A percentile compares a stretch with the other conserved stretches of the same genome.
Conservation (phyloP, 2,113 vertebrate species). For the Struthidea cinerea region DNA sequence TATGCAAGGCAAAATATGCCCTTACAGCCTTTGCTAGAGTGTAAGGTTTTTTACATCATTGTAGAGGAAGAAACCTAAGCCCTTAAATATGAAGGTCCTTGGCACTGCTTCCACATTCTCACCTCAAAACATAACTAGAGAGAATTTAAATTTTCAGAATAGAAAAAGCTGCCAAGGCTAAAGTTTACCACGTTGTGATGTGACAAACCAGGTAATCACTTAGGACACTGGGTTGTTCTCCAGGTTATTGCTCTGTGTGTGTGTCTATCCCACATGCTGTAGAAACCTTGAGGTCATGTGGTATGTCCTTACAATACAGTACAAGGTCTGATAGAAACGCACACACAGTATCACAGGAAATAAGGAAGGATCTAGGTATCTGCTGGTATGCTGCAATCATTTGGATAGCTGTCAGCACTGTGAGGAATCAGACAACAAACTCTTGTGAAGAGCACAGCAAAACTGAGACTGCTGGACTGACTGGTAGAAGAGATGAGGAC, state of each 20-base stretch:
- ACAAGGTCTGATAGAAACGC: not conserved
- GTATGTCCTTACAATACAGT: too few species aligned
- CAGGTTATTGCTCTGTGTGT: not conserved
- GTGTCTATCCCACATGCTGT: not conserved
- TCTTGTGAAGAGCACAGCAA: not conserved
- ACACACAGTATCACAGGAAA: not conserved
- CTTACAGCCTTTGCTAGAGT: not conserved
- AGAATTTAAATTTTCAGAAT: not conserved
- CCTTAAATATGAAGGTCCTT: not conserved
- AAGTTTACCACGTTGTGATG: not conserved
- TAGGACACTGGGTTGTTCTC: not conserved
- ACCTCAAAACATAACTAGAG: not conserved
- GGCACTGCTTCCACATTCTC: not conserved
- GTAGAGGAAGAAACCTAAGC: not conserved
- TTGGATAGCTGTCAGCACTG: not conserved
- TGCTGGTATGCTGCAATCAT: not conserved
- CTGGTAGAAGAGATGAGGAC: accelerated
- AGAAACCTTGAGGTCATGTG: not conserved
- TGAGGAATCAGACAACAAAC: not conserved
- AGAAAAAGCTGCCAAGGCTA: not conserved
- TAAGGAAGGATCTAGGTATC: not conserved
- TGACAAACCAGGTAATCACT: not conserved
- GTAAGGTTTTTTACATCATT: not conserved
- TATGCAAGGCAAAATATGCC: not conserved
- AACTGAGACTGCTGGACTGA: not conserved